A percentile compares a stretch with the other conserved stretches of the same genome.
phyloP scores from a whole-genome alignment of 2,113 vertebrate species.

The Nothobranchius furzeri region DNA sequence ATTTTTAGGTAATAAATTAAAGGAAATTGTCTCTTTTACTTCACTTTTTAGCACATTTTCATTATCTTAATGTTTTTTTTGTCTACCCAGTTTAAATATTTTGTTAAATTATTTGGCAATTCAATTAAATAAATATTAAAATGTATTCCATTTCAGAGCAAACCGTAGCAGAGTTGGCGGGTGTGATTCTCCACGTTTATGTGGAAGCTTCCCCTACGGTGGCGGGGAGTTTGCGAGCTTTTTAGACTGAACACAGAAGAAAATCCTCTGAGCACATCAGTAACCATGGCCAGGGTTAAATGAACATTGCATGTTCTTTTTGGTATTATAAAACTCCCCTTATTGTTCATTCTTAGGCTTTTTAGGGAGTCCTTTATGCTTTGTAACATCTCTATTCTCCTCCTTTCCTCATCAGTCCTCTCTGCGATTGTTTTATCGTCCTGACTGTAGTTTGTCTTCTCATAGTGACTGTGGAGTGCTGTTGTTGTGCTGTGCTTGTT shows the following conservation, averaged over 20 bases:
- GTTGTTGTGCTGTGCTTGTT: conserved; percentile 88
- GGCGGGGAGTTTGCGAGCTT: background rate
- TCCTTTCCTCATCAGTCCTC: conserved; percentile 33
- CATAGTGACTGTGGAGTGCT: conserved; percentile 90
- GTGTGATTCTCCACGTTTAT: background rate
- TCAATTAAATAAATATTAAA: background rate
- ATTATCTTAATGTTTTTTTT: background rate
- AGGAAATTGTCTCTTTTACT: no score
- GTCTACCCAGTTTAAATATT: background rate
- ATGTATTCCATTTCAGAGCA: background rate
- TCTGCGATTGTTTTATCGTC: conserved; percentile 80
- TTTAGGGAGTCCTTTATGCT: conserved; percentile 12
- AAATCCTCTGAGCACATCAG: conserved; percentile 11
- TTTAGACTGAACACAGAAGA: background rate
- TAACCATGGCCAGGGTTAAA: conserved; percentile 50
- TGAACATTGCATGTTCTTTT: conserved; percentile 77
- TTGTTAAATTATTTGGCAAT: background rate
- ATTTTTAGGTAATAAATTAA: no score
- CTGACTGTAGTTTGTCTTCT: conserved; percentile 88
- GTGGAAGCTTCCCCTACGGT: background rate
- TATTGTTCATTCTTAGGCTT: conserved; percentile 32
- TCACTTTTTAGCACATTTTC: no score
- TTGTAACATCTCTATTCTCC: conserved; percentile 40
- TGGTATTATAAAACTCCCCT: conserved; percentile 47
- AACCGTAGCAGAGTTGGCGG: background rate